These are phyloP conservation scores for Chamaetylas fuelleborni DNA, from an alignment of 2,113 vertebrate genomes.

Conservation along the genomic window DNA sequence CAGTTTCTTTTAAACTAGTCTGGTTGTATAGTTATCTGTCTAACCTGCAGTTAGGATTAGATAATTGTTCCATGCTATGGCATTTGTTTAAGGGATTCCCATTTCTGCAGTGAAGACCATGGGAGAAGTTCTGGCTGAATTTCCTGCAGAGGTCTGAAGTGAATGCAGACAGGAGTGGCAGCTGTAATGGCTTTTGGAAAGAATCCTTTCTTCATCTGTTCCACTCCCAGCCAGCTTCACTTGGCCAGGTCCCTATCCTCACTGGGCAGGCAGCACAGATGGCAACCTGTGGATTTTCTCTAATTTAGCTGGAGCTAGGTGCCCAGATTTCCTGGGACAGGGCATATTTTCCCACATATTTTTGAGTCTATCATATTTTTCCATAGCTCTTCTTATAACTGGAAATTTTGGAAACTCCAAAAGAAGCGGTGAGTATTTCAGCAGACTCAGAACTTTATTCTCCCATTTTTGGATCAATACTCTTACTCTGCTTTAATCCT, in stretches of 20 bases:
- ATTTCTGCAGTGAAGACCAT: background rate
- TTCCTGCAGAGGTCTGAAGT: background rate
- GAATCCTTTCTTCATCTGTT: constrained; percentile 43
- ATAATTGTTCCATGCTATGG: background rate
- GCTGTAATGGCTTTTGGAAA: background rate
- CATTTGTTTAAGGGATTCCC: background rate
- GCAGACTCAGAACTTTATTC: background rate
- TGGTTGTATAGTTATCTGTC: background rate
- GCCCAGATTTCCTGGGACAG: background rate
- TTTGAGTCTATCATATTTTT: background rate
- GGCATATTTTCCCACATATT: background rate
- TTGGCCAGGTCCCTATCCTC: constrained; percentile 2
- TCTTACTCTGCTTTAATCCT: background rate
- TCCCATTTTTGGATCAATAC: background rate
- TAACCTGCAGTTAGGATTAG: background rate
- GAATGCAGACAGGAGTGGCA: background rate
- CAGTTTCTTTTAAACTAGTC: background rate
- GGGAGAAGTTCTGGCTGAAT: background rate
- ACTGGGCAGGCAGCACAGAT: background rate
- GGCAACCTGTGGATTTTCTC: constrained; percentile 27
- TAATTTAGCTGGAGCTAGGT: background rate
- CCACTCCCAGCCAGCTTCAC: background rate
- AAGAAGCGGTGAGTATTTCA: background rate
- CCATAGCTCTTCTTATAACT: background rate
- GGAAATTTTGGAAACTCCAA: background rate